Evolutionary conservation across 2,797 vertebrate species (phyloP).

Genomic region (Phalanger gymnotis): DNA sequence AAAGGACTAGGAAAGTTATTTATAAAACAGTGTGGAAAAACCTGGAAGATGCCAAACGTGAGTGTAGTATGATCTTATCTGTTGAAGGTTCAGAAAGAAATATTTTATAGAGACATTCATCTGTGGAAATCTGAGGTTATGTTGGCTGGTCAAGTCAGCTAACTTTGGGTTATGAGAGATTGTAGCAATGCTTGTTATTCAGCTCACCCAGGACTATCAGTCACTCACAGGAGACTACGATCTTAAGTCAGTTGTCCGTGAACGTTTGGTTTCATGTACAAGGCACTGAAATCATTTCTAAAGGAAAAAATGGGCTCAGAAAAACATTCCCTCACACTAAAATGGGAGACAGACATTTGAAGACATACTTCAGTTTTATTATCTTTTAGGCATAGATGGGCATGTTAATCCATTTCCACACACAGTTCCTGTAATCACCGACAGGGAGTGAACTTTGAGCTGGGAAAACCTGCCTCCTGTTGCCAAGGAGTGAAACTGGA

Average conservation of each 20-base stretch:
- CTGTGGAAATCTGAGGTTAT: background rate
- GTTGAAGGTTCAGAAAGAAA: background rate
- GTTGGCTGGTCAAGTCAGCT: background rate
- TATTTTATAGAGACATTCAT: background rate
- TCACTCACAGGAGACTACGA: conserved; percentile 8
- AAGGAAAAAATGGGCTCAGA: background rate
- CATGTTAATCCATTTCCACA: conserved; percentile 85
- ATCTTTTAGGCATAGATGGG: conserved; percentile 87
- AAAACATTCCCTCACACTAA: conserved; percentile 49
- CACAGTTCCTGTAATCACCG: conserved; percentile 80
- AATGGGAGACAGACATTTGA: conserved; percentile 79
- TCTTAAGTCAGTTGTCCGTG: conserved; percentile 8
- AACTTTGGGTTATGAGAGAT: background rate
- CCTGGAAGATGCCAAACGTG: background rate
- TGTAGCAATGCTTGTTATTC: background rate
- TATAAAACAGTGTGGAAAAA: background rate
- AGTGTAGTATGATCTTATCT: background rate
- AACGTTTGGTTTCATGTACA: conserved; percentile 48
- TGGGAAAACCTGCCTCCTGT: conserved; percentile 71
- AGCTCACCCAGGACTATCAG: background rate
- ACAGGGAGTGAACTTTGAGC: conserved; percentile 77
- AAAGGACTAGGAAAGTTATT: background rate
- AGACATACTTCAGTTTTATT: conserved; percentile 88
- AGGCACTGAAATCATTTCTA: conserved; percentile 27
- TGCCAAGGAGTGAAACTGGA: conserved; percentile 75